Percentiles rank a stretch among this genome's conserved stretches.
Conservation (phyloP, 1,140 invertebrate genomes). For the Asbolus verrucosus region DNA sequence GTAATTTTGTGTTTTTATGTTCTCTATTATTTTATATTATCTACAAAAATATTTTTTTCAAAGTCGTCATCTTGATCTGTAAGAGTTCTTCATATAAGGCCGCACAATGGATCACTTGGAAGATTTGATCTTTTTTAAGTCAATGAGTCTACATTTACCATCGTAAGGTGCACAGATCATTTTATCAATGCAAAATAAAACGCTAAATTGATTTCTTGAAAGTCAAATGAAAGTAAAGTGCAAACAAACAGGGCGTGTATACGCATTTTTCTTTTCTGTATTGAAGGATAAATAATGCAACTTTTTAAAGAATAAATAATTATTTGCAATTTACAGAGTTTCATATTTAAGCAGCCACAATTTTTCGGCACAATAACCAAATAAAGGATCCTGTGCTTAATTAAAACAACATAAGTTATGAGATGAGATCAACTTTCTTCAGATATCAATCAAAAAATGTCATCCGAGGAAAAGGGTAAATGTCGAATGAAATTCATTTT, state of each 20-base stretch:
- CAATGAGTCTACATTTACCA: slow-evolving; percentile 19
- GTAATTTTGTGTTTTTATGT: background rate
- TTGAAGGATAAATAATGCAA: slow-evolving; percentile 33
- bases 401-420: no score
- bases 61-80: slow-evolving; percentile 20
- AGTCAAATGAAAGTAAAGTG: slow-evolving; percentile 23
- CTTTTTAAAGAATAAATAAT: no score
- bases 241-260: slow-evolving; percentile 20
- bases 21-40: no score
- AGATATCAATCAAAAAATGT: slow-evolving; percentile 19
- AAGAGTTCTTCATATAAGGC: slow-evolving; percentile 11
- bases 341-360: slow-evolving; percentile 12
- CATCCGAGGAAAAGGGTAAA: background rate
- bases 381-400: no score
- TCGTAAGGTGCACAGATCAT: slow-evolving; percentile 24
- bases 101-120: background rate
- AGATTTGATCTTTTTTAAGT: slow-evolving; percentile 11
- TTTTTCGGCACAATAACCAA: no score
- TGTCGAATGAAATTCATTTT: background rate
- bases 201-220: slow-evolving; percentile 16
- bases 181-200: no score
- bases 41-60: no score
- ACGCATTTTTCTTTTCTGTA: slow-evolving; percentile 19
- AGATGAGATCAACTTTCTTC: slow-evolving; percentile 39
- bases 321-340: slow-evolving; percentile 4